phyloP scores from a whole-genome alignment of 2,797 vertebrate genomes.

The Oreortyx pictus region DNA sequence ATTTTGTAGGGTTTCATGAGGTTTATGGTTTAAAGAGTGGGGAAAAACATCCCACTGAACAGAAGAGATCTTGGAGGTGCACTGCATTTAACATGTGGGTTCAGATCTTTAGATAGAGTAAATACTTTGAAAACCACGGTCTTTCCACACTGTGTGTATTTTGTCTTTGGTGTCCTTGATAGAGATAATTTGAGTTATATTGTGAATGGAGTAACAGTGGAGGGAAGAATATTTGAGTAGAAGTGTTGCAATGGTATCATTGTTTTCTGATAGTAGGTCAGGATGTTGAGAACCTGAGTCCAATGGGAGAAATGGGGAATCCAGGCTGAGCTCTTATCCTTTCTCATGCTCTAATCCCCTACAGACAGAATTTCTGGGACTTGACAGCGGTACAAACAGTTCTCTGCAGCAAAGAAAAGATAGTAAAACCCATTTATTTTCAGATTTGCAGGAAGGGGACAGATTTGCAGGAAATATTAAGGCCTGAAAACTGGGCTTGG shows the following conservation, averaged over 20 bases:
- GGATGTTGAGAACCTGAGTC: not conserved
- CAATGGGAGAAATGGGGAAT: not conserved
- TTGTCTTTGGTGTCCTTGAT: not conserved
- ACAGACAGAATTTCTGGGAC: not conserved
- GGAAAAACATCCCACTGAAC: not conserved
- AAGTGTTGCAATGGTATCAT: not conserved
- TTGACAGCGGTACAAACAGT: not conserved
- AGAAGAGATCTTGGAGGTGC: not conserved
- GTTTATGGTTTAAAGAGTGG: not conserved
- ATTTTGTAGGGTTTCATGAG: not conserved
- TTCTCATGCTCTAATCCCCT: not conserved
- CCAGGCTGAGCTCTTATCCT: not conserved
- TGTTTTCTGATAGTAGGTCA: not conserved
- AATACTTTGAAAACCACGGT: fast-evolving
- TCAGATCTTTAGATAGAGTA: not conserved
- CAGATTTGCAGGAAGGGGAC: not conserved
- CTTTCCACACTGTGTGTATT: not conserved
- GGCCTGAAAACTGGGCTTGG: slow-evolving; percentile 13
- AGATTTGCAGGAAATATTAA: slow-evolving; percentile 42
- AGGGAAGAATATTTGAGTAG: not conserved
- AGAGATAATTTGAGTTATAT: not conserved
- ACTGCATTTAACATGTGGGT: not conserved
- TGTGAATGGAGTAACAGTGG: fast-evolving
- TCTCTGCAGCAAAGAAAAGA: not conserved
- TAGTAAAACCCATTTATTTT: not conserved